Conservation (phyloP, 2,888 invertebrate species). For the Piscicola geometra region DNA sequence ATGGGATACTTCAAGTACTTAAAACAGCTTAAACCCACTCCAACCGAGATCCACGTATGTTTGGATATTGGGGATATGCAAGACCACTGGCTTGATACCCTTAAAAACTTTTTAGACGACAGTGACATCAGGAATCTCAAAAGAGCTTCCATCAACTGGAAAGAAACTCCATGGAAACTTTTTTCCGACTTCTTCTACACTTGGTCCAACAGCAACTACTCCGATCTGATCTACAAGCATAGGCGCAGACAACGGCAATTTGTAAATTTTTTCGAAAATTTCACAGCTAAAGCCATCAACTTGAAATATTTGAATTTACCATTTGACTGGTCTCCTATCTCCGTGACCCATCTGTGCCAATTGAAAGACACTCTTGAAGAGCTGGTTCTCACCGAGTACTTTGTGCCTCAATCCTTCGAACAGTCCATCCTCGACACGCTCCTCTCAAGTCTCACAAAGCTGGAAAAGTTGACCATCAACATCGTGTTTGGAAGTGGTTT, state of each 20-base stretch:
- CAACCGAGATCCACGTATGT: constrained; percentile 50
- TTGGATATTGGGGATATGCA: constrained; percentile 52
- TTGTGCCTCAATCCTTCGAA: constrained; percentile 48
- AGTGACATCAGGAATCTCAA: constrained; percentile 46
- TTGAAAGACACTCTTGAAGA: constrained; percentile 45
- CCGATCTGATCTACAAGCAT: constrained; percentile 49
- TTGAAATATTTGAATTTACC: constrained; percentile 50
- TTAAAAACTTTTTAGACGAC: constrained; percentile 47
- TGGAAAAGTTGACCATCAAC: constrained; percentile 49
- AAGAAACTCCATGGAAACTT: constrained; percentile 51
- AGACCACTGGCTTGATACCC: constrained; percentile 48
- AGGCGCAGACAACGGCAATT: constrained; percentile 49
- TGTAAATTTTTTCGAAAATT: constrained; percentile 49
- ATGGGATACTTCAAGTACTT: constrained; percentile 48
- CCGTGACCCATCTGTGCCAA: constrained; percentile 47
- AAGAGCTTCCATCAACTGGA: constrained; percentile 52
- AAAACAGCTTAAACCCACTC: constrained; percentile 46
- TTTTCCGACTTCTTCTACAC: constrained; percentile 45
- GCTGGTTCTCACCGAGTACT: constrained; percentile 51
- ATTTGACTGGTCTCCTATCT: constrained; percentile 52
- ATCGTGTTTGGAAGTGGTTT: constrained; percentile 52
- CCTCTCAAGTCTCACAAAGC: constrained; percentile 45
- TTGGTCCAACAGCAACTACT: constrained; percentile 44
- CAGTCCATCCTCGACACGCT: constrained; percentile 48
- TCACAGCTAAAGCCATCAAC: constrained; percentile 48